Conservation (phyloP, 2,113 vertebrate species). For the Ochotona princeps region DNA sequence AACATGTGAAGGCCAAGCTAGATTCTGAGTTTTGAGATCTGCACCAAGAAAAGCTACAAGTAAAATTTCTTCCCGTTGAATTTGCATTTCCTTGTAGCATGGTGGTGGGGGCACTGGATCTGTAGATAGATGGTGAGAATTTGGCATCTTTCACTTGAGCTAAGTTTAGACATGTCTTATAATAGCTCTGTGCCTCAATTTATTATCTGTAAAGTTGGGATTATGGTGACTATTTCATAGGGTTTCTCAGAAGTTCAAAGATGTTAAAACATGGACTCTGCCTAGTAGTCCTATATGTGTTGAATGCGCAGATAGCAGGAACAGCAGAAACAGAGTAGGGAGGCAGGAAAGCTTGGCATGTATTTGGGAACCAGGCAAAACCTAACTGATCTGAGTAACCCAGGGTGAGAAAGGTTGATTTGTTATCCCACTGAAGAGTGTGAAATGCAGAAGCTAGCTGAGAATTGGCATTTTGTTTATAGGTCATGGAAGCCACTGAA, state of each 20-base stretch:
- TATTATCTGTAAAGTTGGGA: not conserved
- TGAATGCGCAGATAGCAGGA: not conserved
- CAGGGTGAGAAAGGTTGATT: not conserved
- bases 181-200: not conserved
- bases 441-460: not conserved
- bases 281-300: too few relatives aligned
- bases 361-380: not conserved
- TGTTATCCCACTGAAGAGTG: not conserved
- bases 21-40: not conserved
- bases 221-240: not conserved
- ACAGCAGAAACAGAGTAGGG: not conserved
- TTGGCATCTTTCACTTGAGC: not conserved
- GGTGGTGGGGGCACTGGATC: not conserved
- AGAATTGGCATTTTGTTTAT: not conserved
- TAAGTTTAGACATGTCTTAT: not conserved
- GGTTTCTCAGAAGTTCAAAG: not conserved
- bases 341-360: not conserved
- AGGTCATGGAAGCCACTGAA: not conserved
- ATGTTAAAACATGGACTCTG: not conserved
- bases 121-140: not conserved
- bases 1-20: not conserved
- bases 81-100: not conserved
- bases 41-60: not conserved
- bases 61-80: not conserved
- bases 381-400: not conserved